Evolutionary conservation across 2,888 invertebrate species (phyloP), one percentile per base, ranked within the genome.

Genomic region (Deroplatys truncata): DNA sequence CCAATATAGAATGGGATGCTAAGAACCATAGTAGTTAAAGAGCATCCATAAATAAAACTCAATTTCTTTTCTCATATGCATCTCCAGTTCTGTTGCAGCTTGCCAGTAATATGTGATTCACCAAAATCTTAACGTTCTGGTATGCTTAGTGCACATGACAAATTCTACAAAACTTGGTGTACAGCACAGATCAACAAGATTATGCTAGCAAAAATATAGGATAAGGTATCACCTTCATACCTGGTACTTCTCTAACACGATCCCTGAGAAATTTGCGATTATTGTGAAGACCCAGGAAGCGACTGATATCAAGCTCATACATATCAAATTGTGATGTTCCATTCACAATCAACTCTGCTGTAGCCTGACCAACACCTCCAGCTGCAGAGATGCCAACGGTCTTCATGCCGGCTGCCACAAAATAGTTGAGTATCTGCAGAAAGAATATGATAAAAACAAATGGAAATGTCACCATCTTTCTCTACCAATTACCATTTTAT

Each of bases 351-450:
- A 98, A 96, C 93, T 99, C 98, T 0, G 97, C 97, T 0, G 98
- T 96, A 1, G 98, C 96, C 92, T 97, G 96, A 0, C 99, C 99
- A n/a, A 99, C 97, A 8, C 99, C 99, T 0, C 98, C 99, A 0
- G 98, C 98, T 15, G 98, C 97, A 1, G 98, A 97, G 86, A 99
- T 97, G n/a, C 99, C 99, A 56, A 98, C 97, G 0, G 98, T 98
- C 94, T 98, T 98, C 97, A 99, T 98, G 4, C 99, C 99, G 83
- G 98, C 98, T 0, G 99, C 98, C 84, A 99, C 96, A 93, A 96
- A 97, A 93, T 98, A 98, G 92, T 98, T 98, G 91, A 95, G 95
- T 92, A 98, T 96, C 97, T 97, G 92, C 83, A 93, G 15, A 72
- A 72, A 72, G 4, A 72, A 72, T 72, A 20, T 28, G 20, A 87